Evolutionary conservation across 2,113 vertebrate genomes (phyloP).

Genomic region (Cheirogaleus medius): DNA sequence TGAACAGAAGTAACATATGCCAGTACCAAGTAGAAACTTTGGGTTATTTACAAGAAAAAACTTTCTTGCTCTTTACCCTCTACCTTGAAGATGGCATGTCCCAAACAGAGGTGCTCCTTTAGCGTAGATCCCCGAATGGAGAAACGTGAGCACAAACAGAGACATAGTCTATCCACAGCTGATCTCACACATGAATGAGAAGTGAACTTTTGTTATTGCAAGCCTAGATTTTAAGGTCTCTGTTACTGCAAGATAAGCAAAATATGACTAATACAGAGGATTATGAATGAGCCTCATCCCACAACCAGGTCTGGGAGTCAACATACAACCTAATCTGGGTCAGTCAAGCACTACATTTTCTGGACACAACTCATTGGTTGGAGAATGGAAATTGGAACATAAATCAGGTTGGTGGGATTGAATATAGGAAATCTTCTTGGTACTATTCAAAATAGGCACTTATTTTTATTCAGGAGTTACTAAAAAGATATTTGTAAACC

Average conservation of each 20-base stretch:
- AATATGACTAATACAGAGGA: background rate
- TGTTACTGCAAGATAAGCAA: background rate
- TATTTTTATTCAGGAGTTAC: background rate
- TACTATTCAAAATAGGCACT: background rate
- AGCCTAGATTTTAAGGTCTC: background rate
- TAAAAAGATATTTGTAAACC: background rate
- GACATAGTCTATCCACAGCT: background rate
- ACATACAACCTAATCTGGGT: background rate
- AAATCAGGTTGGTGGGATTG: background rate
- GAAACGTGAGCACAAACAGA: background rate
- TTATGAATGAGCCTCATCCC: background rate
- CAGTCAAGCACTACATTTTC: background rate
- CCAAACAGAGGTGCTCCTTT: background rate
- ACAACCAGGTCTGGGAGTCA: background rate
- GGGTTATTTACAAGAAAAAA: background rate
- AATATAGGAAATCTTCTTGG: background rate
- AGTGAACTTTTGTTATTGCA: background rate
- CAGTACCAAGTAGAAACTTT: background rate
- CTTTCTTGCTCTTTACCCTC: background rate
- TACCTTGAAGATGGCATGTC: background rate
- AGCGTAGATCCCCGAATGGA: background rate
- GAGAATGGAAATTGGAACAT: background rate
- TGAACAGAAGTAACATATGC: background rate
- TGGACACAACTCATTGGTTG: background rate
- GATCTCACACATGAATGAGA: background rate